Evolutionary conservation across 2,113 vertebrate species (phyloP).

Genomic region (Hirundichthys speculiger): DNA sequence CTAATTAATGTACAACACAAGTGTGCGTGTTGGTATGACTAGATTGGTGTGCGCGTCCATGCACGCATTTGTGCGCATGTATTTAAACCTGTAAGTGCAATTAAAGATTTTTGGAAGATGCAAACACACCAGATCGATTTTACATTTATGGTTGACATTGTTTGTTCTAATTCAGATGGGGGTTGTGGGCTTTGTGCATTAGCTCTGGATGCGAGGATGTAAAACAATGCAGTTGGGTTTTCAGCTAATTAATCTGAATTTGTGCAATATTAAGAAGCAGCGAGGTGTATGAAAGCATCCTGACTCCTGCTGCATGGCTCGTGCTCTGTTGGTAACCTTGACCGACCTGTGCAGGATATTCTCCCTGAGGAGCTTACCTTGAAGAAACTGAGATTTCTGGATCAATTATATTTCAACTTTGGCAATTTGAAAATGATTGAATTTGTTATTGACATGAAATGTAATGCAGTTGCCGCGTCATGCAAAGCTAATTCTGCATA

Average conservation of each 20-base stretch:
- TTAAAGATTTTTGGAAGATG: background rate
- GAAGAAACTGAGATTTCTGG: background rate
- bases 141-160: background rate
- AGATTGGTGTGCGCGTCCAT: background rate
- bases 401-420: background rate
- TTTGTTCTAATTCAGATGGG: background rate
- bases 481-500: background rate
- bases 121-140: background rate
- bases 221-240: no score
- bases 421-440: background rate
- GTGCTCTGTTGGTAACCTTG: conserved; percentile 2
- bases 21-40: background rate
- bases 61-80: background rate
- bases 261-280: no score
- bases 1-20: background rate
- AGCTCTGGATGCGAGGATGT: no score
- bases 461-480: background rate
- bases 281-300: no score
- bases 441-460: background rate
- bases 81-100: background rate
- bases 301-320: background rate
- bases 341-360: background rate
- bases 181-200: background rate
- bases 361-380: conserved; percentile 14
- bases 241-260: no score